Conservation (phyloP, 1,140 invertebrate species). For the Drosophila kohkoa region DNA sequence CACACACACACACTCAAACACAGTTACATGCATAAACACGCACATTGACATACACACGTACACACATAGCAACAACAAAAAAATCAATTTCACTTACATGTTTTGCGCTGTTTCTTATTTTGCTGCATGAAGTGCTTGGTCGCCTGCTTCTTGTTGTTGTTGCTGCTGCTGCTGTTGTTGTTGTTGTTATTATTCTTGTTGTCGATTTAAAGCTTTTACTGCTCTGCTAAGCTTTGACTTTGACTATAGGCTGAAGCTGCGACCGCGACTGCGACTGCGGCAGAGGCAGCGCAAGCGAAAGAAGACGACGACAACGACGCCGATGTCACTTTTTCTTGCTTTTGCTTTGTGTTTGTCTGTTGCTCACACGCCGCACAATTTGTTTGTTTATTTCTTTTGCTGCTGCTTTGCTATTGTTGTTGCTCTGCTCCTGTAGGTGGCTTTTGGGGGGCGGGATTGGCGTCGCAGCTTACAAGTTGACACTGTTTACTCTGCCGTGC, state of each 20-base stretch:
- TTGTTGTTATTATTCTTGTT: conserved; percentile 15
- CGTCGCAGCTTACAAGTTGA: conserved; percentile 29
- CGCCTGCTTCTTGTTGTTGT: conserved; percentile 27
- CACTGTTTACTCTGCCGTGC: conserved; percentile 19
- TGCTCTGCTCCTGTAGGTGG: conserved; percentile 2
- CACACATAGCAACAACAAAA: conserved; percentile 17
- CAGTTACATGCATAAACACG: neutral
- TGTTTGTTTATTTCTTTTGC: conserved; percentile 41
- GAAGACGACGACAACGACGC: neutral
- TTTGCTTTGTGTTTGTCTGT: conserved; percentile 25
- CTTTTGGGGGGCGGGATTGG: conserved; percentile 4
- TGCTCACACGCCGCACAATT: conserved; percentile 43
- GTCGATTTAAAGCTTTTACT: conserved; percentile 9
- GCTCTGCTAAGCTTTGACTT: conserved; percentile 39
- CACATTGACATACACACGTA: conserved; percentile 1
- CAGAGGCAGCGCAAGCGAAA: conserved; percentile 11
- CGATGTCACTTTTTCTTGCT: conserved; percentile 15
- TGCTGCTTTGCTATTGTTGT: conserved; percentile 8
- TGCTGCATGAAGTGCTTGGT: conserved; percentile 70
- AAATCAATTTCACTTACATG: conserved; percentile 81
- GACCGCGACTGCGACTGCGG: neutral
- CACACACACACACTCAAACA: conserved; percentile 12
- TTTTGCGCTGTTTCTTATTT: conserved; percentile 71
- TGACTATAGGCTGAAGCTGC: conserved; percentile 3
- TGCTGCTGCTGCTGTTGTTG: conserved; percentile 9